Evolutionary conservation across 2,888 invertebrate genomes (phyloP).

Genomic region (Synergus japonicus): DNA sequence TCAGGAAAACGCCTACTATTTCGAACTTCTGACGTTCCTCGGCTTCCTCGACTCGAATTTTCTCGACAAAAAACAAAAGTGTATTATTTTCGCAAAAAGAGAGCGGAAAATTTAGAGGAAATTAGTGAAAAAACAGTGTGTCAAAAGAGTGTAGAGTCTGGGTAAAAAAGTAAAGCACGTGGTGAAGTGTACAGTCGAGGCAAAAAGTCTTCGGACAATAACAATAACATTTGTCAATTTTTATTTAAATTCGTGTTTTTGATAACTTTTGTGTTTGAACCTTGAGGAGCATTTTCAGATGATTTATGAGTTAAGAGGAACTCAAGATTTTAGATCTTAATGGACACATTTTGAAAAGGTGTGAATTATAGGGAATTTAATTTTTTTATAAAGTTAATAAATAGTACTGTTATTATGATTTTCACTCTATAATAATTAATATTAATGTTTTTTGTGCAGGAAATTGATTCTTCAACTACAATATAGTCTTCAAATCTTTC

Average conservation of each 20-base stretch:
- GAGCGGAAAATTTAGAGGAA: background rate
- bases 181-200: background rate
- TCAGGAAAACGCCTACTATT: background rate
- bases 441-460: background rate
- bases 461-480: background rate
- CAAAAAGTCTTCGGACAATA: background rate
- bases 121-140: background rate
- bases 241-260: background rate
- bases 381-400: too few species aligned
- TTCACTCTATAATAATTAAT: too few species aligned
- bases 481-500: background rate
- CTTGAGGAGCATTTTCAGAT: background rate
- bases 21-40: background rate
- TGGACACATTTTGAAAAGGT: background rate
- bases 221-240: background rate
- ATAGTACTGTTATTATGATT: too few species aligned
- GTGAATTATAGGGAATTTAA: background rate
- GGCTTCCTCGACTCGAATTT: background rate
- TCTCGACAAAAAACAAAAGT: background rate
- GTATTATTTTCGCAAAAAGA: background rate
- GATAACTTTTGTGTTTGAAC: background rate
- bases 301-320: background rate
- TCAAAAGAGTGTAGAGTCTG: conserved; percentile 29
- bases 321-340: background rate
- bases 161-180: background rate